phyloP scores from a whole-genome alignment of 35 echinoderm and acorn worm genomes.

The Acanthaster planci region DNA sequence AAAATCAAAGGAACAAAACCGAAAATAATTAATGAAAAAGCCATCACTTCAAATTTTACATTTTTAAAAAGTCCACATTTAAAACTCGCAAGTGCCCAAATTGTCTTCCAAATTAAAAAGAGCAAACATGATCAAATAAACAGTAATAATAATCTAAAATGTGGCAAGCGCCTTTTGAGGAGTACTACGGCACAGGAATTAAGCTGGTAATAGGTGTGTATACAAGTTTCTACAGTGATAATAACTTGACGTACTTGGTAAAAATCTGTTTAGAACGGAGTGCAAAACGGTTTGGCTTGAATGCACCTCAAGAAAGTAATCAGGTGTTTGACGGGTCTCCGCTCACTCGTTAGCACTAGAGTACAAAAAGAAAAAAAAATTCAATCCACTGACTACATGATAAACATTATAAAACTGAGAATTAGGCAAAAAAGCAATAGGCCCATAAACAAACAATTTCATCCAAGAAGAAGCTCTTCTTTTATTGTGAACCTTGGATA shows the following conservation, averaged over 20 bases:
- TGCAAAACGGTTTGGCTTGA: too few relatives aligned
- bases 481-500: too few relatives aligned
- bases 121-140: not conserved
- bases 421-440: too few relatives aligned
- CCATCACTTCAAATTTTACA: not conserved
- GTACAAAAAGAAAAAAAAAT: too few relatives aligned
- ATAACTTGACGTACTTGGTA: not conserved
- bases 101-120: conserved; percentile 13
- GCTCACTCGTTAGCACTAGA: too few relatives aligned
- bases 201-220: conserved; percentile 20
- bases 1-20: not conserved
- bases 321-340: too few relatives aligned
- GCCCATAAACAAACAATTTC: too few relatives aligned
- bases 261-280: too few relatives aligned
- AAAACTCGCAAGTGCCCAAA: not conserved
- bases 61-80: not conserved
- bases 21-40: not conserved
- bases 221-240: conserved; percentile 23
- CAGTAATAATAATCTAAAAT: conserved; percentile 8
- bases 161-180: not conserved
- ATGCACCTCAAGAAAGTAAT: too few relatives aligned
- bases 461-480: too few relatives aligned
- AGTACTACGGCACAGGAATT: conserved; percentile 20
- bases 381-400: too few relatives aligned
- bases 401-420: too few relatives aligned